Evolutionary conservation across 2,888 invertebrate species (phyloP).

Genomic region (Coronaproctus castanopsis): DNA sequence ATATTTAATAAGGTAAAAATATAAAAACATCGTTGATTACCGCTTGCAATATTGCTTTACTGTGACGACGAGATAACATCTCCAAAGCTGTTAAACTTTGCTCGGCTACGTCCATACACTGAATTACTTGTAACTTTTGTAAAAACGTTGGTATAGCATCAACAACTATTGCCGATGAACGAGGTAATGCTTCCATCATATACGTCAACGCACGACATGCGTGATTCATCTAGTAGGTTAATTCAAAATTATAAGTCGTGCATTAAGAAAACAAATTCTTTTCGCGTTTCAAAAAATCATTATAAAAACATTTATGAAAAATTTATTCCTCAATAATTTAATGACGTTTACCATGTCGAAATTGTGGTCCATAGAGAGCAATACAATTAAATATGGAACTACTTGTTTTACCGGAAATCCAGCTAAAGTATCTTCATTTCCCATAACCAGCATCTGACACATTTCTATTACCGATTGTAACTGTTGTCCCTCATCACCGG

Average conservation of each 20-base stretch:
- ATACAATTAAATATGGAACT: constrained; percentile 77
- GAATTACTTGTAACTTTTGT: constrained; percentile 90
- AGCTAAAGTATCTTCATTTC: constrained; percentile 91
- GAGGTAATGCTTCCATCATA: constrained; percentile 95
- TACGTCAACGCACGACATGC: constrained; percentile 95
- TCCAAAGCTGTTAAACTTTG: constrained; percentile 93
- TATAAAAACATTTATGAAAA: constrained; percentile 1
- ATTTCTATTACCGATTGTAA: constrained; percentile 92
- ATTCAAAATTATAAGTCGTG: constrained; percentile 5
- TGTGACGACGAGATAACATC: constrained; percentile 87
- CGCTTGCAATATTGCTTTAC: constrained; percentile 85
- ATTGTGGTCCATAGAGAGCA: constrained; percentile 92
- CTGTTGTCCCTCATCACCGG: constrained; percentile 87
- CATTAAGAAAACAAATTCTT: not conserved
- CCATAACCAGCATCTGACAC: constrained; percentile 97
- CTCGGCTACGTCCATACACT: constrained; percentile 99
- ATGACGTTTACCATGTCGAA: constrained; percentile 64
- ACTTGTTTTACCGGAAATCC: constrained; percentile 98
- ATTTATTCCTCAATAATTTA: too few relatives aligned
- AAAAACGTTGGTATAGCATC: constrained; percentile 93
- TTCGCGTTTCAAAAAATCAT: not conserved
- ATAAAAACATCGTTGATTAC: constrained; percentile 30
- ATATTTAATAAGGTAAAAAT: not conserved
- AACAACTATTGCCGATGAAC: constrained; percentile 86
- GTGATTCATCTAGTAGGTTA: constrained; percentile 65